phyloP scores from a whole-genome alignment of 2,888 invertebrate genomes.

The Polia nebulosa region DNA sequence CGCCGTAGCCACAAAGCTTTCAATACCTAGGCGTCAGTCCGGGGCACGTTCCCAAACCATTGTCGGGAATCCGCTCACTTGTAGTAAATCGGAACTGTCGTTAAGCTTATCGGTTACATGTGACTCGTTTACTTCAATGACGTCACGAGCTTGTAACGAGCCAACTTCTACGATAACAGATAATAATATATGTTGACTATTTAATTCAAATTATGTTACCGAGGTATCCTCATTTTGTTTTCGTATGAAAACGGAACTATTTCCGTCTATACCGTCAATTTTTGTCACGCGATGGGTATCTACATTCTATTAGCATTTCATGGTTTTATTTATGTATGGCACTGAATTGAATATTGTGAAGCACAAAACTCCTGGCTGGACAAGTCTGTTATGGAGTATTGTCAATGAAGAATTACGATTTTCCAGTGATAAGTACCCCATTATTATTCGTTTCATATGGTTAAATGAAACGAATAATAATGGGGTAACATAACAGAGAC shows the following conservation, averaged over 20 bases:
- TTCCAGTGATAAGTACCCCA: neutral
- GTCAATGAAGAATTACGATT: neutral
- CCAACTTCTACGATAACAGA: slow-evolving; percentile 72
- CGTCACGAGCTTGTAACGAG: slow-evolving; percentile 73
- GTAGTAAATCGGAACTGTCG: slow-evolving; percentile 78
- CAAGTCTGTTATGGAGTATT: slow-evolving; percentile 2
- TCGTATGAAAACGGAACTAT: slow-evolving; percentile 28
- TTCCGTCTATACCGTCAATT: slow-evolving; percentile 39
- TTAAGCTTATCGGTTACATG: slow-evolving; percentile 79
- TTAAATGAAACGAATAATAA: neutral
- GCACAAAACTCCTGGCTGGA: neutral
- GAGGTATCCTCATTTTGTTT: slow-evolving; percentile 48
- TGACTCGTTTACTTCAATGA: slow-evolving; percentile 71
- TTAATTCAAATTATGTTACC: slow-evolving; percentile 60
- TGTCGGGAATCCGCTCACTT: slow-evolving; percentile 70
- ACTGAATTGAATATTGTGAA: slow-evolving; percentile 45
- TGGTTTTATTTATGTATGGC: slow-evolving; percentile 54
- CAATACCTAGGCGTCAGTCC: slow-evolving; percentile 44
- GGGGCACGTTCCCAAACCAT: slow-evolving; percentile 70
- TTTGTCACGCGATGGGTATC: slow-evolving; percentile 60
- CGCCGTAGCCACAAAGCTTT: slow-evolving; percentile 46
- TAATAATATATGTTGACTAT: slow-evolving; percentile 67
- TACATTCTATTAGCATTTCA: slow-evolving; percentile 42
- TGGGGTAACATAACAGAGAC: neutral
- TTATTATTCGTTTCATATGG: too few relatives aligned